A percentile compares a stretch with the other conserved stretches of the same genome.
Conservation (phyloP, 2,888 invertebrate species). For the Seira sanloemensis region DNA sequence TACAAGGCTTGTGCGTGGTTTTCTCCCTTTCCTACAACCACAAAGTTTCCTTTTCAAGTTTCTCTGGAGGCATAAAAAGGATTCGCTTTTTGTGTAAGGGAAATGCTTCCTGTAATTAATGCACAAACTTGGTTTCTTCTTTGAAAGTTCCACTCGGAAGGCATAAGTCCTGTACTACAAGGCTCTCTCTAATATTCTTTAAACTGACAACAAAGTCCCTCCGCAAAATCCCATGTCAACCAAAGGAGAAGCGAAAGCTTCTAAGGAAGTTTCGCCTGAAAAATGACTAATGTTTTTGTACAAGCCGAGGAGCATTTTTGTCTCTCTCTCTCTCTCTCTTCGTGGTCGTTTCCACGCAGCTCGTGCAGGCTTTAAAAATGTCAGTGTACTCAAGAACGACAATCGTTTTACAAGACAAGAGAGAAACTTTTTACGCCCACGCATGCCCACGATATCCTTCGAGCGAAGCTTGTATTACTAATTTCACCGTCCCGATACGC, state of each 20-base stretch:
- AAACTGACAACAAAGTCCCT: conserved; percentile 11
- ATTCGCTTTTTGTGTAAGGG: background rate
- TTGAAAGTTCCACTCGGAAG: background rate
- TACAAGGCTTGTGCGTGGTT: too few relatives aligned
- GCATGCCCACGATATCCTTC: too few relatives aligned
- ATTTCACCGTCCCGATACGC: too few relatives aligned
- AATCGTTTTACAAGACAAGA: too few relatives aligned
- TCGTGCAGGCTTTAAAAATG: background rate
- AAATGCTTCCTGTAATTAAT: conserved; percentile 52
- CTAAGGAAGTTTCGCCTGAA: conserved; percentile 10
- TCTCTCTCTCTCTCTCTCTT: background rate
- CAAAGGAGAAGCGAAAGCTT: too few relatives aligned
- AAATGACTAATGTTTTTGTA: conserved; percentile 15
- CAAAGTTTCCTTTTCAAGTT: background rate
- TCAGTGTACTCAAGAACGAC: too few relatives aligned
- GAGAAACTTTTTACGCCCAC: too few relatives aligned
- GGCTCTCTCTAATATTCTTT: background rate
- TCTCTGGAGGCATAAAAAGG: conserved; percentile 6
- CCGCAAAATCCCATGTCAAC: conserved; percentile 16
- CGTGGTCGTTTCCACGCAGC: background rate
- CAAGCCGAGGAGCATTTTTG: too few relatives aligned
- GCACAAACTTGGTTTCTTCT: conserved; percentile 47
- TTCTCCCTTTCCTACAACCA: too few relatives aligned
- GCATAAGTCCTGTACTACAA: background rate
- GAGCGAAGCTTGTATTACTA: too few relatives aligned